phyloP scores from a whole-genome alignment of 2,797 vertebrate genomes.

The Muraenolepis orangiensis region DNA sequence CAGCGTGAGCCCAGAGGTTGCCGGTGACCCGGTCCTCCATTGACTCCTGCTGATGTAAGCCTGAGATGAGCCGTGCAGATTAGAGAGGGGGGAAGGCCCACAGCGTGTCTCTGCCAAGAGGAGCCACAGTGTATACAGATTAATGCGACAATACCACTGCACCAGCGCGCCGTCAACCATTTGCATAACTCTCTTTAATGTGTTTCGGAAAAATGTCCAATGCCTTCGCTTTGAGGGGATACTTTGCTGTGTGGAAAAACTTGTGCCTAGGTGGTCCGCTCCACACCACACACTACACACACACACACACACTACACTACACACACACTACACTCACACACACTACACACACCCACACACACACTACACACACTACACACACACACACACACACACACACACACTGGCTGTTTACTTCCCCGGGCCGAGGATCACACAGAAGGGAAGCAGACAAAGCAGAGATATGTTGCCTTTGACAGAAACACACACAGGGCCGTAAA shows the following conservation, averaged over 20 bases:
- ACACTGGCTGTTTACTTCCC: conserved; percentile 72
- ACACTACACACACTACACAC: no score
- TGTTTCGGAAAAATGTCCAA: conserved; percentile 74
- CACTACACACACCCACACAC: conserved; percentile 17
- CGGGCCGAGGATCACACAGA: conserved; percentile 56
- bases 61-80: conserved; percentile 67
- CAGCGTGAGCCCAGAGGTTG: conserved; percentile 47
- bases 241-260: conserved; percentile 75
- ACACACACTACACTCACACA: conserved; percentile 20
- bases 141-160: conserved; percentile 72
- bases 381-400: no score
- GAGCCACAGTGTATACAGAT: conserved; percentile 72
- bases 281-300: conserved; percentile 49
- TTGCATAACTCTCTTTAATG: conserved; percentile 79
- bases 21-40: conserved; percentile 60
- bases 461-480: conserved; percentile 65
- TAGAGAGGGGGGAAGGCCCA: conserved; percentile 65
- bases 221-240: conserved; percentile 67
- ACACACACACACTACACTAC: no score
- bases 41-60: conserved; percentile 68
- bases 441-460: conserved; percentile 64
- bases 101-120: conserved; percentile 63
- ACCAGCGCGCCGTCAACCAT: conserved; percentile 75
- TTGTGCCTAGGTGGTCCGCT: conserved; percentile 79
- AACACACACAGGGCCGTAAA: no score